Evolutionary conservation across 30 jellyfish, hydroid and myxozoan genomes (phyloP).

Genomic region (Chrysaora quinquecirrha): DNA sequence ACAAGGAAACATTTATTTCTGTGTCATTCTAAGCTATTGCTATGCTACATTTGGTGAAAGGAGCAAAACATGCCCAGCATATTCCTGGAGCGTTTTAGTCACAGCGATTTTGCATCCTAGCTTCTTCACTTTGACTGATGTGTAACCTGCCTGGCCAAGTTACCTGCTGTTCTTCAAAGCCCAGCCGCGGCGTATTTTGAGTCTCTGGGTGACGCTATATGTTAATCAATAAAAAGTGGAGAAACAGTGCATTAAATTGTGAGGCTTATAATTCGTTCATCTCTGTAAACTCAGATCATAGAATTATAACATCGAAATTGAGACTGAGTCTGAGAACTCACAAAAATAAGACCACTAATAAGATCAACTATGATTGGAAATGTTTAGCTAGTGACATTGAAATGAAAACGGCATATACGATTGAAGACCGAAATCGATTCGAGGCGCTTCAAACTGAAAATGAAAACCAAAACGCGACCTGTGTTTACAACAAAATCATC

Average conservation of each 20-base stretch:
- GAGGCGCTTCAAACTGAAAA: not conserved
- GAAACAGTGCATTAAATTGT: not conserved
- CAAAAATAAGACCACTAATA: not conserved
- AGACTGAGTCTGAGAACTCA: conserved; percentile 20
- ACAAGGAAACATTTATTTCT: too few species aligned
- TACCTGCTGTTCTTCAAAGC: too few species aligned
- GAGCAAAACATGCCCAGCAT: too few species aligned
- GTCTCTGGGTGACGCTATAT: too few species aligned
- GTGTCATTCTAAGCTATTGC: too few species aligned
- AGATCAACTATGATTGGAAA: not conserved
- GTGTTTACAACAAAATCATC: not conserved
- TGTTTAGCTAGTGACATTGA: not conserved
- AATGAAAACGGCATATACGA: not conserved
- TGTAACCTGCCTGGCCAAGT: too few species aligned
- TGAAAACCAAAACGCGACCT: not conserved
- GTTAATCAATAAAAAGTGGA: not conserved
- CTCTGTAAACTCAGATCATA: conserved; percentile 36
- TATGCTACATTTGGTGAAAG: too few species aligned
- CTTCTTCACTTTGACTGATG: too few species aligned
- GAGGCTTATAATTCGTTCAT: conserved; percentile 16
- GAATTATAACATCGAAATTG: conserved; percentile 25
- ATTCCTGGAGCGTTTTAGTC: too few species aligned
- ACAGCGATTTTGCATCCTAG: too few species aligned
- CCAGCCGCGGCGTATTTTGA: too few species aligned
- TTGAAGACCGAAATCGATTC: not conserved